Conservation (phyloP, 2,797 vertebrate genomes). For the Artibeus jamaicensis region DNA sequence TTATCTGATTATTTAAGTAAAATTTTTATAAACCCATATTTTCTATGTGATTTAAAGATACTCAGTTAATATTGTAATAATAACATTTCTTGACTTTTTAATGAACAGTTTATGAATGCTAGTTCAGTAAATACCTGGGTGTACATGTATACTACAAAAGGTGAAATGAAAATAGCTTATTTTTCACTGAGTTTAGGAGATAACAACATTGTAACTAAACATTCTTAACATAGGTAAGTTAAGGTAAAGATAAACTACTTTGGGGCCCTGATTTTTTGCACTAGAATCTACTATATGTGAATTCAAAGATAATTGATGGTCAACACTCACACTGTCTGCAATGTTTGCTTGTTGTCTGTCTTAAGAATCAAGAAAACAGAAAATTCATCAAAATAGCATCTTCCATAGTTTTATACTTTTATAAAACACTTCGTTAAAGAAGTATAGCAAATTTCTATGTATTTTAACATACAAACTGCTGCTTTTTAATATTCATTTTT, state of each 20-base stretch:
- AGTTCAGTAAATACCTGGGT: constrained; percentile 24
- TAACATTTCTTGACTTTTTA: constrained; percentile 11
- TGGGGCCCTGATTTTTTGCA: neutral
- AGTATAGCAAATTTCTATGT: constrained; percentile 76
- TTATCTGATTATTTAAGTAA: constrained; percentile 68
- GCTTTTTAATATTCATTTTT: constrained; percentile 72
- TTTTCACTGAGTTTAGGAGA: neutral
- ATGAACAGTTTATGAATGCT: constrained; percentile 12
- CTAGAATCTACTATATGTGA: neutral
- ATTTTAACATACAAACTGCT: constrained; percentile 59
- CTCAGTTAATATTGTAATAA: constrained; percentile 60
- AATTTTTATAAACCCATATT: constrained; percentile 66
- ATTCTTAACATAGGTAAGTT: neutral
- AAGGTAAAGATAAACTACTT: neutral
- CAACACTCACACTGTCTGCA: neutral
- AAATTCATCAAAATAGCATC: constrained; percentile 45
- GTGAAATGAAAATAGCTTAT: neutral
- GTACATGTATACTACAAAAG: constrained; percentile 7
- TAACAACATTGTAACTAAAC: neutral
- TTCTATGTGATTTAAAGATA: constrained; percentile 71
- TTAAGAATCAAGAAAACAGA: constrained; percentile 48
- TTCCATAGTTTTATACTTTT: constrained; percentile 73
- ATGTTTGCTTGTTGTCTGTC: constrained; percentile 13
- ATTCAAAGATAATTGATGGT: neutral
- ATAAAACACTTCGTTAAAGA: constrained; percentile 83